Conservation (phyloP, 2,113 vertebrate species). For the Trogon surrucura region DNA sequence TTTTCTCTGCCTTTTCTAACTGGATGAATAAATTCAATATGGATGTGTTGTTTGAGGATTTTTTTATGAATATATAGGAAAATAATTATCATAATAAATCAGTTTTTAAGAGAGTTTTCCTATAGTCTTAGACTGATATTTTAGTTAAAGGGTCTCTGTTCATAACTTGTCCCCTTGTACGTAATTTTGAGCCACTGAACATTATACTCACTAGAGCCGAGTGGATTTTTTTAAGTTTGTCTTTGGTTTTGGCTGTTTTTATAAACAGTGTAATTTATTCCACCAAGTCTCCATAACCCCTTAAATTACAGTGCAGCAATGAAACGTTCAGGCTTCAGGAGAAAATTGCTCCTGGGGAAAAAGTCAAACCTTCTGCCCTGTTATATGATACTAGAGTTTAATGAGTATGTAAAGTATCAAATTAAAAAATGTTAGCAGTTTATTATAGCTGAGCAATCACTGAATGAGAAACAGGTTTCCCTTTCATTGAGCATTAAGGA, state of each 20-base stretch:
- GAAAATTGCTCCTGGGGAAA: conserved; percentile 63
- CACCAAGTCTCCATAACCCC: conserved; percentile 5
- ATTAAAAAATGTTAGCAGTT: conserved; percentile 71
- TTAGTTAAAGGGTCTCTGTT: neutral
- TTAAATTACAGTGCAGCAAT: conserved; percentile 51
- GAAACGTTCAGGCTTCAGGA: conserved; percentile 57
- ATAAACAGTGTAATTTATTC: conserved; percentile 44
- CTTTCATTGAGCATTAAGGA: conserved; percentile 72
- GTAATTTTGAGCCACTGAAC: neutral
- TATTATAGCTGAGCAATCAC: conserved; percentile 73
- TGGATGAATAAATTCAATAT: neutral
- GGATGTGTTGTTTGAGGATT: neutral
- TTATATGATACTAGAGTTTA: conserved; percentile 61
- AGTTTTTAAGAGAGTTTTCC: neutral
- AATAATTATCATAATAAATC: neutral
- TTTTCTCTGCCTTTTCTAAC: neutral
- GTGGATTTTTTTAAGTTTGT: neutral
- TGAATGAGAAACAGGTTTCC: conserved; percentile 72
- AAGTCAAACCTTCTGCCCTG: conserved; percentile 60
- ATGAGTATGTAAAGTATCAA: conserved; percentile 74
- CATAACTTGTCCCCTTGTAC: neutral
- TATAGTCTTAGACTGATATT: neutral
- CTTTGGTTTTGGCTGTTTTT: conserved; percentile 31
- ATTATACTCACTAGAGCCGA: neutral
- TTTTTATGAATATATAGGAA: neutral